These are phyloP conservation scores for Sapajus apella DNA, from an alignment of 2,113 vertebrate genomes.

Conservation along the genomic window DNA sequence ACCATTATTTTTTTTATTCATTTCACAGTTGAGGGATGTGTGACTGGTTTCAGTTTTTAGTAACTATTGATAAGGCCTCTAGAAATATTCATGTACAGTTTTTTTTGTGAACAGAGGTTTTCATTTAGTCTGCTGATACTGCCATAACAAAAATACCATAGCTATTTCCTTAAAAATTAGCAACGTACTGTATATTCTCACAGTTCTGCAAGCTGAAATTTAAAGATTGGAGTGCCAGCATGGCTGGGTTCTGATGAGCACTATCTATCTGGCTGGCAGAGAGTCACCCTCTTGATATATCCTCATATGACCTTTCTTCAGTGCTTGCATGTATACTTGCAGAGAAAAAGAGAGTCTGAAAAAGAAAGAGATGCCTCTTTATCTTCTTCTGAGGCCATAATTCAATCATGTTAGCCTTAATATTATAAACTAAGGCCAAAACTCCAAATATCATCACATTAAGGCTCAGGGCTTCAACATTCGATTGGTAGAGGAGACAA, in stretches of 20 bases:
- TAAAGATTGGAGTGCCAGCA: not conserved
- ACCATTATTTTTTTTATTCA: not conserved
- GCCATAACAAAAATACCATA: too few species aligned
- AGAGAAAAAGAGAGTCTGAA: not conserved
- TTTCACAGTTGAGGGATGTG: not conserved
- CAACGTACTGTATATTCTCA: not conserved
- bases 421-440: not conserved
- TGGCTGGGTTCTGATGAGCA: not conserved
- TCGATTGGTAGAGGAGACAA: not conserved
- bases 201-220: not conserved
- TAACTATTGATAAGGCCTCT: not conserved
- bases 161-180: not conserved
- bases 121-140: not conserved
- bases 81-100: not conserved
- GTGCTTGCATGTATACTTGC: not conserved
- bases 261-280: not conserved
- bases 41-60: not conserved
- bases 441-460: not conserved
- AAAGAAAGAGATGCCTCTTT: not conserved
- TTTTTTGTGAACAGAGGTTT: not conserved
- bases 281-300: not conserved
- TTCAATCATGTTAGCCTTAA: not conserved
- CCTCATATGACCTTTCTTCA: not conserved
- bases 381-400: not conserved
- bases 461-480: not conserved